These are phyloP conservation scores for Eriocheir sinensis DNA, from an alignment of 1,140 invertebrate species.

Conservation along the genomic window DNA sequence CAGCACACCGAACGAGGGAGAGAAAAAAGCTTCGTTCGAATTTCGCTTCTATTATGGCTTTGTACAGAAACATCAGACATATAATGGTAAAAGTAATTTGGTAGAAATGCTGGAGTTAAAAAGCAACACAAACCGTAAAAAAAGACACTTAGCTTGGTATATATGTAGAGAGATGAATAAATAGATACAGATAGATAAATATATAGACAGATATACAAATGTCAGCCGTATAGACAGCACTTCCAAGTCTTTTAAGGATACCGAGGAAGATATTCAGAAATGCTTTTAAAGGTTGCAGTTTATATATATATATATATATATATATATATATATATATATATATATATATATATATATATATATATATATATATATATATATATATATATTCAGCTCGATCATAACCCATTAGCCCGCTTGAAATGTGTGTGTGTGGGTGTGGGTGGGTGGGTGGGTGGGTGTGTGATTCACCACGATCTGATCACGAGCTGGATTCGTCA, in stretches of 20 bases:
- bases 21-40: too few species aligned
- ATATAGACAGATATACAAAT: neutral
- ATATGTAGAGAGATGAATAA: neutral
- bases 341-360: slow-evolving; percentile 38
- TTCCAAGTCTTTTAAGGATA: neutral
- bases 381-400: neutral
- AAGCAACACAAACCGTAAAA: too few species aligned
- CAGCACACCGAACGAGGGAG: too few species aligned
- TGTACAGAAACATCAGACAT: too few species aligned
- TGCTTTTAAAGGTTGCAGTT: neutral
- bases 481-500: neutral
- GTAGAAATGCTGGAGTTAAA: too few species aligned
- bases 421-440: neutral
- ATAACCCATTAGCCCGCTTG: neutral
- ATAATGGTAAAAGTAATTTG: too few species aligned
- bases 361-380: slow-evolving; percentile 30
- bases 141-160: neutral
- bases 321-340: slow-evolving; percentile 30
- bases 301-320: slow-evolving; percentile 53
- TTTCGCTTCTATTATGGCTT: too few species aligned
- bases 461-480: neutral
- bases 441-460: neutral
- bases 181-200: neutral
- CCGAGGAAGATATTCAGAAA: neutral
- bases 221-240: neutral